Conservation (phyloP, 2,113 vertebrate species). For the Elaphurus davidianus region DNA sequence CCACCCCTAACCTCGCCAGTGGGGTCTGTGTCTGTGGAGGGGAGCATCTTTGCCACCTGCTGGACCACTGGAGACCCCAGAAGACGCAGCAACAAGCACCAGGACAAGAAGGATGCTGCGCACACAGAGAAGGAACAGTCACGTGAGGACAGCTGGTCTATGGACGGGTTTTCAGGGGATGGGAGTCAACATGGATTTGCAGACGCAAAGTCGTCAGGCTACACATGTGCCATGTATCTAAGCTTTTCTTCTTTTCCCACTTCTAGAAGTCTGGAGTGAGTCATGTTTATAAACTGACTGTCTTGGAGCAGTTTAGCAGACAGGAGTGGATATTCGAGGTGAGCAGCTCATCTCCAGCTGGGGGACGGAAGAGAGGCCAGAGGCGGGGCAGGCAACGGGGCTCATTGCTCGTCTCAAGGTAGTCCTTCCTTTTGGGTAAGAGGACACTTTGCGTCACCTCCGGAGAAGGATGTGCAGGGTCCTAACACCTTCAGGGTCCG, state of each 20-base stretch:
- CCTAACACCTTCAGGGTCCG: fast-evolving
- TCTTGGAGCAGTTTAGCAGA: not conserved
- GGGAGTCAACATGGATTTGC: not conserved
- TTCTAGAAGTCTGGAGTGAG: not conserved
- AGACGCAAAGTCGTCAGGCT: fast-evolving
- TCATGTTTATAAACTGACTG: not conserved
- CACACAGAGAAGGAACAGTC: not conserved
- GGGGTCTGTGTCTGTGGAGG: not conserved
- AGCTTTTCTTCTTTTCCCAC: not conserved
- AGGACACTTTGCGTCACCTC: not conserved
- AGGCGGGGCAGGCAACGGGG: not conserved
- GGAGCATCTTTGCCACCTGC: not conserved
- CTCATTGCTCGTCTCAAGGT: not conserved
- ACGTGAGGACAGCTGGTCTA: fast-evolving
- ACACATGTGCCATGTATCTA: fast-evolving
- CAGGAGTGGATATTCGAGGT: not conserved
- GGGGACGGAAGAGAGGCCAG: not conserved
- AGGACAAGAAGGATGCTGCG: no score
- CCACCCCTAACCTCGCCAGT: fast-evolving
- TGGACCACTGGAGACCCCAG: not conserved
- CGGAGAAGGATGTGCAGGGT: not conserved
- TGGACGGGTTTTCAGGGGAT: not conserved
- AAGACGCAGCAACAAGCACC: not conserved
- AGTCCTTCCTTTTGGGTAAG: not conserved
- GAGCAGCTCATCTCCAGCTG: not conserved